phyloP scores from a whole-genome alignment of 2,888 invertebrate genomes.

The Atrina japonica region DNA sequence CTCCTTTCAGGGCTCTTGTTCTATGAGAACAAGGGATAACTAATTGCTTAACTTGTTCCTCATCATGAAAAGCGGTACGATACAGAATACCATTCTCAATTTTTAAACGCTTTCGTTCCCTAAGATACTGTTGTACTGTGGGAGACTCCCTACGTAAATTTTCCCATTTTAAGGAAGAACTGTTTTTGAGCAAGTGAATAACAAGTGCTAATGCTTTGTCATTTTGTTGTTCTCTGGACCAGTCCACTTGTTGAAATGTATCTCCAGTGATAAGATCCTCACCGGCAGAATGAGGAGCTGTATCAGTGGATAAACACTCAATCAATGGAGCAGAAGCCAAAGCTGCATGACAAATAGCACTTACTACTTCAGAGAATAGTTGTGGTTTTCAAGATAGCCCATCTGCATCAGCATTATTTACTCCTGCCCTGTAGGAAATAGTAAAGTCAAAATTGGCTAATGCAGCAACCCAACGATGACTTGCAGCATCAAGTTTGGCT shows the following conservation, averaged over 20 bases:
- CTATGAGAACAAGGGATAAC: no score
- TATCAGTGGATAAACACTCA: not conserved
- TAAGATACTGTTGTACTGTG: not conserved
- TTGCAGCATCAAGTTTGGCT: no score
- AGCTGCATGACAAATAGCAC: constrained; percentile 7
- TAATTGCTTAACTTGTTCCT: constrained; percentile 15
- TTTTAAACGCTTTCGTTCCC: constrained; percentile 9
- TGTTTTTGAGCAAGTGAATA: not conserved
- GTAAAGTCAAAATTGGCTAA: constrained; percentile 37
- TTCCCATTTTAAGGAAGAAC: not conserved
- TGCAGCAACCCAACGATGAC: constrained; percentile 40
- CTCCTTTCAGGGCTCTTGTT: constrained; percentile 17
- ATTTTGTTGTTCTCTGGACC: not conserved
- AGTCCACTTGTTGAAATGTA: no score
- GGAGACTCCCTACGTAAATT: not conserved
- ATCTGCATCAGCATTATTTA: constrained; percentile 36
- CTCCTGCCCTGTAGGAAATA: constrained; percentile 29
- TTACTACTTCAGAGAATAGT: constrained; percentile 19
- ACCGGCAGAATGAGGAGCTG: no score
- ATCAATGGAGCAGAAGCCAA: not conserved
- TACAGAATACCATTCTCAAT: constrained; percentile 31
- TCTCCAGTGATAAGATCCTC: no score
- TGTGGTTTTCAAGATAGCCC: constrained; percentile 48
- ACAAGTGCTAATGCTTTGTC: not conserved
- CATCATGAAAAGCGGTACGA: constrained; percentile 15